phyloP scores from a whole-genome alignment of 2,888 invertebrate species.

The Resseliella maxima region DNA sequence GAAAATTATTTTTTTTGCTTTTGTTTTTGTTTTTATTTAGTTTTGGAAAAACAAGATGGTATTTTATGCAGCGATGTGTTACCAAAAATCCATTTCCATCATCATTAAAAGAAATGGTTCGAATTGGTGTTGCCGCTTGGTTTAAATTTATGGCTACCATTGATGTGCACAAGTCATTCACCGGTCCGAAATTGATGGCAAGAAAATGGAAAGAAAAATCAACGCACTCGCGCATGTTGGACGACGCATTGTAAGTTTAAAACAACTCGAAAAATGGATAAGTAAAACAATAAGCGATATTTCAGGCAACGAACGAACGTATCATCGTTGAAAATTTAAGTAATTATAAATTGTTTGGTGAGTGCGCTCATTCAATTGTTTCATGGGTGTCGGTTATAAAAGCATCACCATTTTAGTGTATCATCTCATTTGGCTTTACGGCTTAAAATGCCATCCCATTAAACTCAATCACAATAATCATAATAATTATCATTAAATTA shows the following conservation, averaged over 20 bases:
- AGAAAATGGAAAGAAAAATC: not conserved
- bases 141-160: not conserved
- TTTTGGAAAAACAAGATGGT: not conserved
- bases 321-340: not conserved
- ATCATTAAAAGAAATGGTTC: not conserved
- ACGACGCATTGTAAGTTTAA: not conserved
- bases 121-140: not conserved
- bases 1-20: no score
- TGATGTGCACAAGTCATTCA: slow-evolving; percentile 51
- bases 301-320: not conserved
- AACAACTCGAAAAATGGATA: not conserved
- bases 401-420: not conserved
- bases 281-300: not conserved
- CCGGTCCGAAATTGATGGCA: not conserved
- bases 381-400: not conserved
- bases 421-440: not conserved
- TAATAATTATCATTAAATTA: slow-evolving; percentile 49
- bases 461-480: not conserved
- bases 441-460: slow-evolving; percentile 25
- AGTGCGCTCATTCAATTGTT: not conserved
- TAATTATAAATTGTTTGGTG: slow-evolving; percentile 10
- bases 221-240: not conserved
- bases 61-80: slow-evolving; percentile 32
- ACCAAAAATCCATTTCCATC: not conserved
- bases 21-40: no score